phyloP scores from a whole-genome alignment of 2,888 invertebrate genomes.

The Boloria selene region DNA sequence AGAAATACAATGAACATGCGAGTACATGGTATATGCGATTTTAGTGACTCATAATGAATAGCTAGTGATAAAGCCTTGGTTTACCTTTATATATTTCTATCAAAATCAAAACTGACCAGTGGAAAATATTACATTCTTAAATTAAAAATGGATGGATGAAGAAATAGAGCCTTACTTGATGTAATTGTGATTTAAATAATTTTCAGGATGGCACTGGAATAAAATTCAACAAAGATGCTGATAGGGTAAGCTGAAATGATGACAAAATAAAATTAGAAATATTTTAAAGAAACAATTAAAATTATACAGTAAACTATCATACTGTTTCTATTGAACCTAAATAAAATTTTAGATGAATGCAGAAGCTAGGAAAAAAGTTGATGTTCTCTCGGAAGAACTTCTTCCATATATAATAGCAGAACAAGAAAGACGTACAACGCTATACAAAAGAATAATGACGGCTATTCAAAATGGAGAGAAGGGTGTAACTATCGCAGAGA shows the following conservation, averaged over 20 bases:
- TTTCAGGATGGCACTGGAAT: slow-evolving; percentile 72
- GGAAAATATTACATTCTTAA: too few species aligned
- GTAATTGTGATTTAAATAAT: neutral
- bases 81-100: slow-evolving; percentile 15
- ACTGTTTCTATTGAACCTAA: neutral
- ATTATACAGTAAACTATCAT: neutral
- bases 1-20: neutral
- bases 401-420: slow-evolving; percentile 75
- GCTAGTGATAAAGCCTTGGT: neutral
- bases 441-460: slow-evolving; percentile 71
- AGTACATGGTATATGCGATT: too few species aligned
- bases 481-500: slow-evolving; percentile 72
- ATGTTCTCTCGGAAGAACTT: slow-evolving; percentile 72
- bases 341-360: slow-evolving; percentile 62
- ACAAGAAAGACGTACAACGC: slow-evolving; percentile 67
- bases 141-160: too few species aligned
- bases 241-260: slow-evolving; percentile 55
- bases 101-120: too few species aligned
- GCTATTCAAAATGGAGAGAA: slow-evolving; percentile 76
- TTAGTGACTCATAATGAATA: too few species aligned
- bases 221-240: slow-evolving; percentile 75
- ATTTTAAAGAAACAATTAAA: neutral
- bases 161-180: too few species aligned
- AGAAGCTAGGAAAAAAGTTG: slow-evolving; percentile 75
- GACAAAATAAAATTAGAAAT: too few species aligned